Conservation (phyloP, 2,113 vertebrate species). For the Naja naja region DNA sequence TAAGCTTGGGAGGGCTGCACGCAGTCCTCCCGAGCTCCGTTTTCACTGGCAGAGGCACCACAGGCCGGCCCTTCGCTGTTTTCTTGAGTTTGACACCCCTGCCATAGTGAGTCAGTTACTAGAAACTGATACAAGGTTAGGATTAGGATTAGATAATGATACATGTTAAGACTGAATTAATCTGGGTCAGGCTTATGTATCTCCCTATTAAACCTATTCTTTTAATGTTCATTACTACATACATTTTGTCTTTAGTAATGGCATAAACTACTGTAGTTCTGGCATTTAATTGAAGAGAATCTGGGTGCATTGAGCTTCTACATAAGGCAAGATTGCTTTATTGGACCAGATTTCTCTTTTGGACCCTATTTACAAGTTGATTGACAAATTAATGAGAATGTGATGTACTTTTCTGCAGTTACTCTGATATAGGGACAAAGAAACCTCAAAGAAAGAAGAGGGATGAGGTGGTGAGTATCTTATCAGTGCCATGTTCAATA, state of each 20-base stretch:
- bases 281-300: not conserved
- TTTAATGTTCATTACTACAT: not conserved
- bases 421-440: constrained; percentile 68
- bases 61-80: too few species aligned
- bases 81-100: too few species aligned
- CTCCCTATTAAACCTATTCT: not conserved
- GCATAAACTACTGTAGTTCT: not conserved
- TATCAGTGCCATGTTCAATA: constrained; percentile 5
- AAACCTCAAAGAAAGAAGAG: constrained; percentile 71
- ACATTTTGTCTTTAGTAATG: not conserved
- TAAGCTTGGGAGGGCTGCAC: too few species aligned
- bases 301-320: not conserved
- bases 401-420: constrained; percentile 58
- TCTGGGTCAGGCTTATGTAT: not conserved
- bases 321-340: not conserved
- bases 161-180: not conserved
- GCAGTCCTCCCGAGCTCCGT: too few species aligned
- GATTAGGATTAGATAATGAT: not conserved
- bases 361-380: not conserved
- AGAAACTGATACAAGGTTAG: not conserved
- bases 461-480: constrained; percentile 64
- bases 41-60: too few species aligned
- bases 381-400: not conserved
- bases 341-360: not conserved
- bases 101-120: not conserved